Base-by-base conservation (phyloP, 1,140 invertebrate genomes). In the Bacillus rossius region DNA sequence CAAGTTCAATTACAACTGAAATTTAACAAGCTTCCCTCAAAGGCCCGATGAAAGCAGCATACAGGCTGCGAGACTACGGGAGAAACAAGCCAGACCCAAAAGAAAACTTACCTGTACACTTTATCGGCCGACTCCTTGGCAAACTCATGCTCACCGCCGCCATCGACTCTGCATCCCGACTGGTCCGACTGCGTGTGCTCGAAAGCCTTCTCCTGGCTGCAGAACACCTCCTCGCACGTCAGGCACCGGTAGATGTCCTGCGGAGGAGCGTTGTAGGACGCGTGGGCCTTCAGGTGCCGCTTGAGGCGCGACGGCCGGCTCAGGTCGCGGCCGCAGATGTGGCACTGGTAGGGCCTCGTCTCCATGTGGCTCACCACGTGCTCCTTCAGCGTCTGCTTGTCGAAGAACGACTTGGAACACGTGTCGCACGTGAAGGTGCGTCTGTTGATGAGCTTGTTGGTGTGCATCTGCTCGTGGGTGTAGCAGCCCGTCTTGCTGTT, bases 271-370 rank as follows among this genome's bases (percentile, higher is more conserved):
- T 8, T 54, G 19, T 54, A 40, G 20, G 25, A 23, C 52, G 37
- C 34, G 41, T 56, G 55, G 14, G 43, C 23, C 25, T 17, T 45
- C 55, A 56, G 13, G 55, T 56, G 55, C 37, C 48, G 16, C 55
- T 49, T 56, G 7, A 79, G 69, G 0, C 77, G 72, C 17, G 76
- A 78, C 8, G 73, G 67, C 0, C 77, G 71, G 10, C 75, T 77
- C 58, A 79, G 60, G 26, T 75, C 75, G 65, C 78, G 76, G 59
- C 76, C 61, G 56, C 78, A 80, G 29, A 79, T 77, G 66, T 78
- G 76, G 55, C 78, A 80, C 63, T 77, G 75, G 70, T 75, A 79
- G 5, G 78, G 77, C 42, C 78, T 79, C 56, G 77, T 75, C 66
- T 76, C 72, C 56, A 79, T 69, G 70, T 80, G 78, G 2, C 74